A percentile compares a stretch with the other conserved stretches of the same genome.
Conservation (phyloP, 2,888 invertebrate genomes). For the Adela reaumurella region DNA sequence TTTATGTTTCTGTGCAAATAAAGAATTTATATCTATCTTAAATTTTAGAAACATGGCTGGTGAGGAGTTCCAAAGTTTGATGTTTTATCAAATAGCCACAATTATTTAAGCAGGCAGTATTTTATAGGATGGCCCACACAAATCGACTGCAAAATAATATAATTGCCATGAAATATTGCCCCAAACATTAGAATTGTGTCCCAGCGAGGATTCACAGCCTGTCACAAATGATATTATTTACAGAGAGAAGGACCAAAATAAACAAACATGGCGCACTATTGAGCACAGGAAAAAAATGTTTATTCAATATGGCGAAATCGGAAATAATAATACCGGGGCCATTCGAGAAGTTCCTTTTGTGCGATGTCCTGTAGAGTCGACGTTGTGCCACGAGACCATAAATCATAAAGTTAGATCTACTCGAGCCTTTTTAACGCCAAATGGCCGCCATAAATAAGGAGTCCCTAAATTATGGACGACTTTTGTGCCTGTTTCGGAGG, state of each 20-base stretch:
- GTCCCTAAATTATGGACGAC: conserved; percentile 26
- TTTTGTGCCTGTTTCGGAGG: not conserved
- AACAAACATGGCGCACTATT: conserved; percentile 49
- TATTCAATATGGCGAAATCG: not conserved
- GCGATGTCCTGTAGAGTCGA: conserved; percentile 9
- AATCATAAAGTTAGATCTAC: conserved; percentile 35
- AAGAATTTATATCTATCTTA: too few relatives aligned
- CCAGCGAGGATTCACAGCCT: conserved; percentile 30
- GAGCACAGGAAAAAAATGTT: conserved; percentile 20
- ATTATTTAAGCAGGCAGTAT: too few relatives aligned
- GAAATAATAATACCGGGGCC: not conserved
- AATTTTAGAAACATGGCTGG: too few relatives aligned
- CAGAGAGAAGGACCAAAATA: conserved; percentile 49
- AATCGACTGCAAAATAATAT: not conserved
- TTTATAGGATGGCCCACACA: not conserved
- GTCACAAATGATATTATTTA: conserved; percentile 42
- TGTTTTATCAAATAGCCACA: too few relatives aligned
- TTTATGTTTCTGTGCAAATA: too few relatives aligned
- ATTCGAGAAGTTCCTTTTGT: conserved; percentile 35
- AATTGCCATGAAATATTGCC: conserved; percentile 39
- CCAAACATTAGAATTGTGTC: conserved; percentile 15
- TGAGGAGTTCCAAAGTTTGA: too few relatives aligned
- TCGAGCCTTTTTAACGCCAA: conserved; percentile 33
- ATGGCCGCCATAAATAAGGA: conserved; percentile 49
- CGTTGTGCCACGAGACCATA: conserved; percentile 25